Percentiles rank a stretch among this genome's conserved stretches.
These are phyloP conservation scores for Psilanteris sp. DNA, from an alignment of 1,140 invertebrate genomes.

Conservation along the genomic window DNA sequence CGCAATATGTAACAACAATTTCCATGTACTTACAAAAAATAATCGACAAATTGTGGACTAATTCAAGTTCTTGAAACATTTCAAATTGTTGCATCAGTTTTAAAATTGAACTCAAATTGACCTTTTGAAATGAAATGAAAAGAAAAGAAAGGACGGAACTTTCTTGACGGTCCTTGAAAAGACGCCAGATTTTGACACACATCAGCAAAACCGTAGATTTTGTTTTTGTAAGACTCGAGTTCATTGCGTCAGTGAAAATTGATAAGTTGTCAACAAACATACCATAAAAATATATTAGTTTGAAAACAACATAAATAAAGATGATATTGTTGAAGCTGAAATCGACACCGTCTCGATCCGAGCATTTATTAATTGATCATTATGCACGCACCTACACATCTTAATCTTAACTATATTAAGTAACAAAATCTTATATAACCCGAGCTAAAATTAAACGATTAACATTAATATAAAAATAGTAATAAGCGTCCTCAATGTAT, in stretches of 20 bases:
- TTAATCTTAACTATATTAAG: constrained; percentile 4
- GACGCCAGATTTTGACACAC: constrained; percentile 17
- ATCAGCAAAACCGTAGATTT: not conserved
- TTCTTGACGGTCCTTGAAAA: constrained; percentile 11
- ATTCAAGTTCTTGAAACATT: constrained; percentile 1
- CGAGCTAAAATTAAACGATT: constrained; percentile 30
- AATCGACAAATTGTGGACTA: no score
- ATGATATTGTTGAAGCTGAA: no score
- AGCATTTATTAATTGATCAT: not conserved
- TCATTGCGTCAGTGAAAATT: constrained; percentile 3
- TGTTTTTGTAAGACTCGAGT: not conserved
- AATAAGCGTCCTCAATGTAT: constrained; percentile 8
- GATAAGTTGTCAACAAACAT: not conserved
- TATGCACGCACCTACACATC: constrained; percentile 1
- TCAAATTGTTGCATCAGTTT: constrained; percentile 8
- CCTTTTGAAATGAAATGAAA: constrained; percentile 4
- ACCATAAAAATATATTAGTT: not conserved
- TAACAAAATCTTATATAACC: constrained; percentile 24
- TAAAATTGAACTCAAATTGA: constrained; percentile 1
- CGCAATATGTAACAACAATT: no score
- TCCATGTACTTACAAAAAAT: no score
- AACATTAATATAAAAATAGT: constrained; percentile 33
- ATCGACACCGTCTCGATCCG: no score
- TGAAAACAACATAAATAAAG: no score
- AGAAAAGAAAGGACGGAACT: not conserved